These are phyloP conservation scores for Gasterosteus nipponicus DNA, from an alignment of 2,113 vertebrate genomes.

Conservation along the genomic window DNA sequence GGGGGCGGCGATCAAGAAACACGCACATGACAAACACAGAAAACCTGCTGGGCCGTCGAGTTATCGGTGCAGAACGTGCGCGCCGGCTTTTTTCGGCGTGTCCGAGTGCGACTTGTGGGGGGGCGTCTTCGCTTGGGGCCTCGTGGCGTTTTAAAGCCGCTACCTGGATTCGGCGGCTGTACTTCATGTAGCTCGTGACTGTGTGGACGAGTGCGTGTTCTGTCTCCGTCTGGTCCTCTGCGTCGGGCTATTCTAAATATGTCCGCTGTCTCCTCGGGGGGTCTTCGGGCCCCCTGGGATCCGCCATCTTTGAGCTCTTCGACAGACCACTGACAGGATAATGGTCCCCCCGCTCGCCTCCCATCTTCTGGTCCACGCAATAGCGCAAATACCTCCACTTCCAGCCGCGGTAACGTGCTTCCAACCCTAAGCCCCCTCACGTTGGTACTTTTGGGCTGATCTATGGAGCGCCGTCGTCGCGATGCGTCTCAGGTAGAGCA, in stretches of 20 bases:
- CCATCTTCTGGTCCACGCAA: constrained; percentile 30
- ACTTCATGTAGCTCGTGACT: background rate
- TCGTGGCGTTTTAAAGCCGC: constrained; percentile 19
- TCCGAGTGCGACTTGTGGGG: background rate
- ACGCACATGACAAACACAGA: too few species aligned
- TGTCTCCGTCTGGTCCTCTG: too few species aligned
- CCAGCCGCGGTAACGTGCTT: too few species aligned
- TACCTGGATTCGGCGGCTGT: background rate
- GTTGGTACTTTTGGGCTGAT: constrained; percentile 45
- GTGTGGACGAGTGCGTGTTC: too few species aligned
- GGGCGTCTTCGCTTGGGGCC: background rate
- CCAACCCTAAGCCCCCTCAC: too few species aligned
- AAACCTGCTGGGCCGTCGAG: background rate
- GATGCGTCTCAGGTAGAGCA: constrained; percentile 29
- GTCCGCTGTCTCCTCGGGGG: constrained; percentile 50
- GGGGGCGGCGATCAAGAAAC: background rate
- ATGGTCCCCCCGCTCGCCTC: constrained; percentile 32
- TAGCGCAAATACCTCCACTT: too few species aligned
- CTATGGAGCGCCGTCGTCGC: constrained; percentile 51
- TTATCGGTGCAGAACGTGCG: background rate
- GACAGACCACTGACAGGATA: constrained; percentile 63
- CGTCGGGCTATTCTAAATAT: constrained; percentile 62
- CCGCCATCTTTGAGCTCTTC: constrained; percentile 36
- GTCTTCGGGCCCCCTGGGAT: constrained; percentile 34
- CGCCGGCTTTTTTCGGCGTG: too few species aligned